Percentiles rank a stretch among this genome's conserved stretches.
Conservation (phyloP, 2,888 invertebrate genomes). For the Phengaris arion region DNA sequence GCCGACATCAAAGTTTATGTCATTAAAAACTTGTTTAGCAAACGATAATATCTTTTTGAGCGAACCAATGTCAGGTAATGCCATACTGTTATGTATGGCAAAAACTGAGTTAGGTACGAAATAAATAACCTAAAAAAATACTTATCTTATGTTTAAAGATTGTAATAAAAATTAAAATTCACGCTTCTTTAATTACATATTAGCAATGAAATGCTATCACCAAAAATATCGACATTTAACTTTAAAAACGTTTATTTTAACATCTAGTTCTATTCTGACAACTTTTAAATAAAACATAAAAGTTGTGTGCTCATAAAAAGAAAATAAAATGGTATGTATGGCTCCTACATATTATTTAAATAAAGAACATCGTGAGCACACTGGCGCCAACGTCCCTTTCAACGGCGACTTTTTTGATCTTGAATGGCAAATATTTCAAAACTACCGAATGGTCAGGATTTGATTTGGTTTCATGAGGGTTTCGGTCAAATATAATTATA, state of each 20-base stretch:
- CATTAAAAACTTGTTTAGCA: not conserved
- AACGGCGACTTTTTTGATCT: constrained; percentile 61
- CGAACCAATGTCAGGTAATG: not conserved
- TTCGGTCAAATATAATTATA: constrained; percentile 41
- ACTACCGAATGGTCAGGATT: constrained; percentile 52
- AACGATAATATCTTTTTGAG: not conserved
- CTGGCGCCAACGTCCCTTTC: constrained; percentile 77
- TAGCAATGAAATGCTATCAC: too few relatives aligned
- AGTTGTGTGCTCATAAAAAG: constrained; percentile 43
- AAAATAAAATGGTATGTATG: constrained; percentile 54
- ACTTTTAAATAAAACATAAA: not conserved
- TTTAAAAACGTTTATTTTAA: not conserved
- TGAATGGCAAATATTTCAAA: constrained; percentile 43
- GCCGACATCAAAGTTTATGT: constrained; percentile 16
- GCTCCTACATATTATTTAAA: constrained; percentile 65
- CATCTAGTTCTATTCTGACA: not conserved
- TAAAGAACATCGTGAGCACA: constrained; percentile 68
- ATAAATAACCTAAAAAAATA: not conserved
- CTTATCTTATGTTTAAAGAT: not conserved
- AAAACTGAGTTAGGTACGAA: not conserved
- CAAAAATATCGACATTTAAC: not conserved
- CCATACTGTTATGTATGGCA: not conserved
- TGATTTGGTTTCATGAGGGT: constrained; percentile 61
- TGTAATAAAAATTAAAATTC: not conserved
- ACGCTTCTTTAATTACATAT: not conserved